Base-by-base conservation (phyloP, 1,140 invertebrate genomes). In the Euura saliciscinereae region DNA sequence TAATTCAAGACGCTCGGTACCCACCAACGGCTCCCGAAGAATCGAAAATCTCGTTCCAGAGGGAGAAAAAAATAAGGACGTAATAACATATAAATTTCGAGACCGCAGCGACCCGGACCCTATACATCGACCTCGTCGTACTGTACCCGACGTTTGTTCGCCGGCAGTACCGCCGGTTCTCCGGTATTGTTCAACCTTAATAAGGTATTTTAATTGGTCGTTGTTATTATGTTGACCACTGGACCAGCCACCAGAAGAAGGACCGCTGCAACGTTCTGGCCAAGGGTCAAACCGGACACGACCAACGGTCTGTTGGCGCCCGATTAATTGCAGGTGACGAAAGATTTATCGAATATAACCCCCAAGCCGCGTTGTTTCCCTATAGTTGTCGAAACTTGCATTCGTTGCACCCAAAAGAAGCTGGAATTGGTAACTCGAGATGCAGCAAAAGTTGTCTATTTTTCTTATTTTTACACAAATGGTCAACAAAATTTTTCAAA, bases 161-260 rank as follows among this genome's bases (percentile, higher is more conserved):
- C 28, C 28, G 28, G 28, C 28, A 28, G 28, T 28, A 28, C 28
- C 28, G 28, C 28, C 28, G 28, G 28, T 28, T n/a, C 51, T 8
- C 51, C 51, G 51, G 51, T 78, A 82, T 82, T 80, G 80, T 83
- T 78, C 75, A 73, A 66, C 71, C 71, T 74, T 84, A 84, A 81
- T 82, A 83, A 83, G 82, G 83, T 82, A 84, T 84, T 84, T 84
- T 82, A 84, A 84, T 84, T 84, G 80, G 79, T 78, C 66, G 74
- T 76, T 77, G 77, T 83, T 80, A 78, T 78, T 76, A 78, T 78
- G 75, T 78, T 78, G 43, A 69, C 44, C 71, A 76, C 65, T 66
- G 76, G 74, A 74, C 78, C 75, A 76, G 73, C 71, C 70, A 72
- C 44, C 70, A 69, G 72, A 74, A 28, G 43, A 42, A 67, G 66